phyloP scores from a whole-genome alignment of 2,888 invertebrate species.

The Noctua janthe region DNA sequence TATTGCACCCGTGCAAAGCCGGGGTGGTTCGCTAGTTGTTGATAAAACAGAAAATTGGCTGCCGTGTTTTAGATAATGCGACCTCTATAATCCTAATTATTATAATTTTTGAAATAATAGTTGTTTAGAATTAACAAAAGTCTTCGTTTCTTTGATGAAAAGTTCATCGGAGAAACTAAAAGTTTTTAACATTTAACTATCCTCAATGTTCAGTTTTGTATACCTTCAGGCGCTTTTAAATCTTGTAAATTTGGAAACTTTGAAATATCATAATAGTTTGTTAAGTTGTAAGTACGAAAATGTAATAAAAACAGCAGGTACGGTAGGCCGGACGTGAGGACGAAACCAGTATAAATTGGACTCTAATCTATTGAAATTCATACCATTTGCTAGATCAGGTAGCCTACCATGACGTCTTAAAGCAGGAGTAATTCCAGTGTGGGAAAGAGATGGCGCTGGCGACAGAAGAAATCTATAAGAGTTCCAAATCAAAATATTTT shows the following conservation, averaged over 20 bases:
- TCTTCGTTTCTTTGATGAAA: slow-evolving; percentile 2
- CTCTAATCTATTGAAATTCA: background rate
- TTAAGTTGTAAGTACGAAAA: background rate
- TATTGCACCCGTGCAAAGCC: too few species aligned
- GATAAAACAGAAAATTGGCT: background rate
- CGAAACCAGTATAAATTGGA: background rate
- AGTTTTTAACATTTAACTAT: background rate
- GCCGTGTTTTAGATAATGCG: background rate
- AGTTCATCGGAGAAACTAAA: background rate
- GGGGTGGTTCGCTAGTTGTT: too few species aligned
- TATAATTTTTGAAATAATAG: background rate
- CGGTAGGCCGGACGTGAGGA: background rate
- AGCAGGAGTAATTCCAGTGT: too few species aligned
- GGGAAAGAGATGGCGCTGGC: too few species aligned
- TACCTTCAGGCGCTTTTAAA: background rate
- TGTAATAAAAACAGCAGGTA: background rate
- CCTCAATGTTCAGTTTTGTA: background rate
- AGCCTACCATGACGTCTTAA: too few species aligned
- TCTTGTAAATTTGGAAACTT: background rate
- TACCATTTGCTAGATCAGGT: background rate
- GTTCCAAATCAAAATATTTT: background rate
- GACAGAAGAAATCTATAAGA: background rate
- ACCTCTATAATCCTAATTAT: background rate
- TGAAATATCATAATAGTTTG: background rate
- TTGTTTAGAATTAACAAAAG: slow-evolving; percentile 6